A percentile compares a stretch with the other conserved stretches of the same genome.
phyloP scores from a whole-genome alignment of 30 jellyfish, hydroid and myxozoan species.

The Aurelia sp. region DNA sequence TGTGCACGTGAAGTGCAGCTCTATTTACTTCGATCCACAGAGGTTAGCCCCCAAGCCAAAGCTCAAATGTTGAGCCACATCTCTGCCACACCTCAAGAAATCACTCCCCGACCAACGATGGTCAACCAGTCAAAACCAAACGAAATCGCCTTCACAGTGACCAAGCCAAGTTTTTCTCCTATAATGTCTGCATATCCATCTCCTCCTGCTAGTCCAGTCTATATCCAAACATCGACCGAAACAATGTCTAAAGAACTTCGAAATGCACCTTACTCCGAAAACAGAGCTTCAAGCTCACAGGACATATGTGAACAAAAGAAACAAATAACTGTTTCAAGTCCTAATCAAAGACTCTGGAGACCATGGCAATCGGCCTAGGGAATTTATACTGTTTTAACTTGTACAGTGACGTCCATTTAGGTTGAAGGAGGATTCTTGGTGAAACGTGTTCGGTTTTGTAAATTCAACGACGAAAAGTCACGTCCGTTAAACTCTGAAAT shows the following conservation, averaged over 20 bases:
- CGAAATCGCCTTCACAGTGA: conserved; percentile 23
- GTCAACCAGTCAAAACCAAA: background rate
- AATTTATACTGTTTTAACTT: background rate
- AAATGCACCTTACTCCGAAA: conserved; percentile 7
- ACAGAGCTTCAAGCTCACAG: conserved; percentile 40
- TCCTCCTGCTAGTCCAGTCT: conserved; percentile 88
- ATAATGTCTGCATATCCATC: conserved; percentile 68
- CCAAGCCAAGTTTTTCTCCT: conserved; percentile 32
- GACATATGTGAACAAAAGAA: background rate
- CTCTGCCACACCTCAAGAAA: conserved; percentile 66
- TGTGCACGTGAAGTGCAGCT: conserved; percentile 85
- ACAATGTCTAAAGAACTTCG: background rate
- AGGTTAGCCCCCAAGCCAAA: conserved; percentile 80
- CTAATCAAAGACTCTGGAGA: conserved; percentile 41
- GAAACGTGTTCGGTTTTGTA: conserved; percentile 1
- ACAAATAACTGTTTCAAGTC: conserved; percentile 7
- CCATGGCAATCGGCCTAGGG: conserved; percentile 36
- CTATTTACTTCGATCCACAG: conserved; percentile 68
- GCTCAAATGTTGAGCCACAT: conserved; percentile 84
- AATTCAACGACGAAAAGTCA: no score
- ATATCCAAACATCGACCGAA: background rate
- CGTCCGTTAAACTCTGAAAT: no score
- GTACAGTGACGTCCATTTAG: no score
- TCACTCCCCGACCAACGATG: conserved; percentile 1
- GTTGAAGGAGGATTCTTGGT: no score